Base-by-base conservation (phyloP, 2,797 vertebrate species). In the Sebastes steindachneri region DNA sequence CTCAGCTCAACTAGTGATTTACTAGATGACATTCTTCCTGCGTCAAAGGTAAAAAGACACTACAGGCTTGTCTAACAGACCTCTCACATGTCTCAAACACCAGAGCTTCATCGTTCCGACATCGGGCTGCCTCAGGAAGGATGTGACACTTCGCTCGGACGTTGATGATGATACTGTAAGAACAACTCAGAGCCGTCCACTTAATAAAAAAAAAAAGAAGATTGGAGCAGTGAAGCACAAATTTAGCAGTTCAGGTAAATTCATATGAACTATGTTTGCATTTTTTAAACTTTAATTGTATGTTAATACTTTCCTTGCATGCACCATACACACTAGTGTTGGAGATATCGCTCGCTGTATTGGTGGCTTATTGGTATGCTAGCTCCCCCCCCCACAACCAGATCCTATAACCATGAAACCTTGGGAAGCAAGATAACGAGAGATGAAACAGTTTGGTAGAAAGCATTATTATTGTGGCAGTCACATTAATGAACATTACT, bases 401-500 rank as follows among this genome's bases (percentile, higher is more conserved):
- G 33, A 84, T 84, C 82, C 75, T 59, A 82, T 62, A 31, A 80
- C 53, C 65, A 35, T 62, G 60, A 86, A 86, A 85, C 73, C 75
- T 84, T 80, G 65, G 68, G 31, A 71, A 62, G 85, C 62, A 28
- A 82, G 82, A 91, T 80, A 83, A 74, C 51, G 7, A 85, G 73
- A 90, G 88, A 84, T 77, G 79, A 84, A 85, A 88, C 76, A 58
- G 82, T 90, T 87, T 69, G 73, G 79, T 79, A 58, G 77, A 88
- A 90, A 88, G 83, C 82, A 90, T 88, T 88, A 92, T 91, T 85
- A 89, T 90, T 90, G 90, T 89, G 82, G 86, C 70, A 86, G 80
- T 87, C 86, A 91, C 84, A 88, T 92, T 92, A 93, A 94, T 92
- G 90, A 92, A 93, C 88, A 89, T 84, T 89, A 84, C 88, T 86